phyloP scores from a whole-genome alignment of 2,797 vertebrate species.

The Balearica regulorum region DNA sequence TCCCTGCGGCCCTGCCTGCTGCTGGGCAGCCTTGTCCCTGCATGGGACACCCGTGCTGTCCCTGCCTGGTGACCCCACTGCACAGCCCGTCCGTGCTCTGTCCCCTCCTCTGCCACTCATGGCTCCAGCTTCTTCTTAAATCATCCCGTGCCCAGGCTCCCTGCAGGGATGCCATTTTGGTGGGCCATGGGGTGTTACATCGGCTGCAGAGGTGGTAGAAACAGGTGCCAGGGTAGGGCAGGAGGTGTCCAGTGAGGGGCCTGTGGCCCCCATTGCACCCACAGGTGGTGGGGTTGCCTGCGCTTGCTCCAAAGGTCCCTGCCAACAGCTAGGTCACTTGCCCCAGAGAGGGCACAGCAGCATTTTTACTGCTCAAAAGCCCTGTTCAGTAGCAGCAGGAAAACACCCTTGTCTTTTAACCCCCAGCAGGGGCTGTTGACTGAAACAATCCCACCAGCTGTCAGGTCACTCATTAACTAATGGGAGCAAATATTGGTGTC shows the following conservation, averaged over 20 bases:
- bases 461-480: fast-evolving
- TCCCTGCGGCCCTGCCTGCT: not conserved
- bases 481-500: not conserved
- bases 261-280: not conserved
- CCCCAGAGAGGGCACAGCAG: too few species aligned
- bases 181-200: fast-evolving
- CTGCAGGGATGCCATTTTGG: not conserved
- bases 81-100: fast-evolving
- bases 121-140: not conserved
- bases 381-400: not conserved
- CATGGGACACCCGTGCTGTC: fast-evolving
- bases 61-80: not conserved
- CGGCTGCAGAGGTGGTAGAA: not conserved
- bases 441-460: not conserved
- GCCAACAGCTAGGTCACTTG: not conserved
- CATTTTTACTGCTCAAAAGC: not conserved
- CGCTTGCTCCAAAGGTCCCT: not conserved
- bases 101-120: not conserved
- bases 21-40: not conserved
- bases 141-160: fast-evolving
- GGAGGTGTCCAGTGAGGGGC: fast-evolving
- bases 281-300: not conserved
- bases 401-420: not conserved
- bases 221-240: not conserved
- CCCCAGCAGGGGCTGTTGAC: fast-evolving